Conservation (phyloP, 2,113 vertebrate genomes). For the Paedocypris sp. region DNA sequence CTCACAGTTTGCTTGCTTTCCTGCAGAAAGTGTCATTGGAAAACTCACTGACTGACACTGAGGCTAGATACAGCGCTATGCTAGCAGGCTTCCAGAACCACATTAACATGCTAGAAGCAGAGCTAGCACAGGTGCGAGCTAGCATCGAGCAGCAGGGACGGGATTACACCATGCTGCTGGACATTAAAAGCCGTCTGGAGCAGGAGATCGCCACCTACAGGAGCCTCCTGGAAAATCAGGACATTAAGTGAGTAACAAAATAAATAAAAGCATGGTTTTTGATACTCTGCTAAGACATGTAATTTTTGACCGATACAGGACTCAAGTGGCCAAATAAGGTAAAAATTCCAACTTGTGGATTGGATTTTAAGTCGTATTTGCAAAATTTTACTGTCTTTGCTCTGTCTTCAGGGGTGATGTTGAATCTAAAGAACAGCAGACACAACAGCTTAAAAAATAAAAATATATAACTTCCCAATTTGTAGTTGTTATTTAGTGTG, state of each 20-base stretch:
- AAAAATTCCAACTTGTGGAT: too few species aligned
- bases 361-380: too few species aligned
- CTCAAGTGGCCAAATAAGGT: too few species aligned
- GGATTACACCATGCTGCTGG: slow-evolving; percentile 60
- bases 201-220: slow-evolving; percentile 69
- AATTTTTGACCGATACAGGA: background rate
- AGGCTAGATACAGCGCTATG: slow-evolving; percentile 56
- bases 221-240: slow-evolving; percentile 62
- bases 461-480: too few species aligned
- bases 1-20: too few species aligned
- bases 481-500: too few species aligned
- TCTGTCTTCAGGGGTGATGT: too few species aligned
- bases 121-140: slow-evolving; percentile 48
- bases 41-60: slow-evolving; percentile 60
- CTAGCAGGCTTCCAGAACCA: slow-evolving; percentile 54
- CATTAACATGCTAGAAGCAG: slow-evolving; percentile 58
- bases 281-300: background rate
- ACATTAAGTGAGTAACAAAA: slow-evolving; percentile 48
- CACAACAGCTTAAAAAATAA: too few species aligned
- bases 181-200: slow-evolving; percentile 66
- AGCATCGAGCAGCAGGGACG: slow-evolving; percentile 62
- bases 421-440: too few species aligned
- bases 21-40: slow-evolving; percentile 63
- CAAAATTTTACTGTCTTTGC: too few species aligned
- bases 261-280: background rate